A percentile compares a stretch with the other conserved stretches of the same genome.
Evolutionary conservation across 2,797 vertebrate genomes (phyloP).

Genomic region (Paguma larvata): DNA sequence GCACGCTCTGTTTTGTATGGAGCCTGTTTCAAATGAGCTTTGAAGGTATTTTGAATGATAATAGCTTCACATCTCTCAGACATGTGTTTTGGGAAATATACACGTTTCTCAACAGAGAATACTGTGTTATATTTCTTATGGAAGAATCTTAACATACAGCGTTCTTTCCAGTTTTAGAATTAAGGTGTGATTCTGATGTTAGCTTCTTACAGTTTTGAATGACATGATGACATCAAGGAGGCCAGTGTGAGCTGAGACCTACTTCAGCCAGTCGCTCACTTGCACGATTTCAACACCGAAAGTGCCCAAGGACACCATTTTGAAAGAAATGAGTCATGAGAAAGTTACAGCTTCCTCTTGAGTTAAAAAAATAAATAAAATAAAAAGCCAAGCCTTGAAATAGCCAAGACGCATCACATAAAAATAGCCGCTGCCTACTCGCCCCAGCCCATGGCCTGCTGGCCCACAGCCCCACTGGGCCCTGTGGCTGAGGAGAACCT

Average conservation of each 20-base stretch:
- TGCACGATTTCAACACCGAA: background rate
- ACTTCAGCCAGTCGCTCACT: background rate
- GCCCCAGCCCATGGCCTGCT: background rate
- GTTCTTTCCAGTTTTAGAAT: background rate
- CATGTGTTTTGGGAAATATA: background rate
- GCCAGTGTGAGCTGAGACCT: background rate
- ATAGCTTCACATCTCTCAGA: background rate
- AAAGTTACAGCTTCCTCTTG: constrained; percentile 66
- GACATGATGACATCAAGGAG: background rate
- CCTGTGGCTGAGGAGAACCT: background rate
- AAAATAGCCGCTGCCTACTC: background rate
- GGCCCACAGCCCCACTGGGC: background rate
- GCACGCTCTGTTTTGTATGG: fast-evolving
- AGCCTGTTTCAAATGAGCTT: fast-evolving
- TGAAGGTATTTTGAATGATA: background rate
- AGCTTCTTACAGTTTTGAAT: background rate
- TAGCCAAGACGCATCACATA: constrained; percentile 34
- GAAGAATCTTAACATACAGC: background rate
- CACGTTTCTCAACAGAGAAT: background rate
- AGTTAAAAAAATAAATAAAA: constrained; percentile 68
- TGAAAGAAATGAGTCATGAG: constrained; percentile 66
- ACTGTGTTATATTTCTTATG: background rate
- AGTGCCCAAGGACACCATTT: constrained; percentile 24
- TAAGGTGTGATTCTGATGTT: background rate
- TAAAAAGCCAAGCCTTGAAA: constrained; percentile 56